A percentile compares a stretch with the other conserved stretches of the same genome.
Evolutionary conservation across 92 coral and sea anemone genomes (phyloP).

Genomic region (Actinostola sp.): DNA sequence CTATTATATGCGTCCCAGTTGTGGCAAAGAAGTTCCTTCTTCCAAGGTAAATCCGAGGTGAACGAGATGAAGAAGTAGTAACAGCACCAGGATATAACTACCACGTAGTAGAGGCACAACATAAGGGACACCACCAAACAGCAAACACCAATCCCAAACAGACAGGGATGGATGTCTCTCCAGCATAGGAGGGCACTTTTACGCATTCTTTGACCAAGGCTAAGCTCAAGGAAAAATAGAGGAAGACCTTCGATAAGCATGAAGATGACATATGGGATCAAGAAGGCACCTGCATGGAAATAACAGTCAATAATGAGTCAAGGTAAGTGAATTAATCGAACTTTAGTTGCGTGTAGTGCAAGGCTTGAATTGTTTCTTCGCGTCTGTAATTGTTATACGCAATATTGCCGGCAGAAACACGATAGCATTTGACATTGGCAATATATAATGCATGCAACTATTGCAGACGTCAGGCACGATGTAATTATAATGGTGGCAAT

Average conservation of each 20-base stretch:
- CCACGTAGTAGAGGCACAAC: constrained; percentile 91
- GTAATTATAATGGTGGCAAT: no score
- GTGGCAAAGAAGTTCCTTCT: constrained; percentile 58
- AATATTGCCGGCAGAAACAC: no score
- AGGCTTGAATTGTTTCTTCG: no score
- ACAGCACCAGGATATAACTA: constrained; percentile 98
- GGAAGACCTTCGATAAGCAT: constrained; percentile 99
- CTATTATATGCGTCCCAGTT: constrained; percentile 45
- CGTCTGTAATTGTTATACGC: no score
- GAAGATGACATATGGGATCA: constrained; percentile 94
- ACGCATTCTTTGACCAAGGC: constrained; percentile 96
- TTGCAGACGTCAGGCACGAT: no score
- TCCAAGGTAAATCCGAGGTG: constrained; percentile 82
- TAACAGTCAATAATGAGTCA: neutral
- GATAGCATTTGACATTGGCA: no score
- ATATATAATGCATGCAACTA: no score
- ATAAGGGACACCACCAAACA: constrained; percentile 93
- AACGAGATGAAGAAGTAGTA: constrained; percentile 94
- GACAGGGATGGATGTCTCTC: constrained; percentile 93
- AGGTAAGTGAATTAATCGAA: no score
- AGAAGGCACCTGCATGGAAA: constrained; percentile 80
- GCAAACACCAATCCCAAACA: constrained; percentile 95
- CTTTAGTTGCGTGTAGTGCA: no score
- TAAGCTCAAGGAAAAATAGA: constrained; percentile 90
- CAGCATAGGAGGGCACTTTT: constrained; percentile 90